Percentiles rank a stretch among this genome's conserved stretches.
phyloP scores from a whole-genome alignment of 2,888 invertebrate genomes.

The Amphipoea oculea region DNA sequence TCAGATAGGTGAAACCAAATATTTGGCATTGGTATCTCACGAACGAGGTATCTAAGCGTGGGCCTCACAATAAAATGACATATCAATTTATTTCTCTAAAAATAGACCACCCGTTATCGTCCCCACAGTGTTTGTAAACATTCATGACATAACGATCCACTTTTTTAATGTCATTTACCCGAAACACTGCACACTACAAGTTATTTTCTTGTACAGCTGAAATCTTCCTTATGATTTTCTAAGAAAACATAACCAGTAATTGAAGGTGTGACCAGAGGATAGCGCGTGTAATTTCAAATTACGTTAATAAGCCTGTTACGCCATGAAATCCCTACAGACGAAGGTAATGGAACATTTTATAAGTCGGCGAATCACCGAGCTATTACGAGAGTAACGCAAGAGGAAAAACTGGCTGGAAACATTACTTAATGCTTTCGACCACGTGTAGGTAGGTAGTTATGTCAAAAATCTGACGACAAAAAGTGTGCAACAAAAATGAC shows the following conservation, averaged over 20 bases:
- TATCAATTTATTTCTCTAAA: slow-evolving; percentile 58
- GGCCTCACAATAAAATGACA: slow-evolving; percentile 46
- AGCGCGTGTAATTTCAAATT: slow-evolving; percentile 43
- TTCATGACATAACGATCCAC: slow-evolving; percentile 52
- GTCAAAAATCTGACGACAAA: slow-evolving; percentile 16
- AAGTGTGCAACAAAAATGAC: slow-evolving; percentile 46
- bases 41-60: slow-evolving; percentile 21
- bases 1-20: slow-evolving; percentile 21
- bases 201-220: slow-evolving; percentile 13
- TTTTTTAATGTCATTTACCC: slow-evolving; percentile 51
- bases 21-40: slow-evolving; percentile 28
- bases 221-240: slow-evolving; percentile 22
- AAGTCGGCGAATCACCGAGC: slow-evolving; percentile 19
- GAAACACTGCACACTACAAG: slow-evolving; percentile 3
- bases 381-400: slow-evolving; percentile 14
- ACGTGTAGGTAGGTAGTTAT: slow-evolving; percentile 22
- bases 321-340: slow-evolving; percentile 45
- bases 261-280: slow-evolving; percentile 31
- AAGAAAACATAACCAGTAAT: slow-evolving; percentile 18
- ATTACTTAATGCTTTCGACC: slow-evolving; percentile 14
- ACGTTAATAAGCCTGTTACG: slow-evolving; percentile 54
- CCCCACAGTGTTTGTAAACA: slow-evolving; percentile 64
- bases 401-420: slow-evolving; percentile 26
- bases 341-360: slow-evolving; percentile 41
- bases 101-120: slow-evolving; percentile 60